Conservation (phyloP, 1,140 invertebrate species). For the Oedothorax gibbosus region DNA sequence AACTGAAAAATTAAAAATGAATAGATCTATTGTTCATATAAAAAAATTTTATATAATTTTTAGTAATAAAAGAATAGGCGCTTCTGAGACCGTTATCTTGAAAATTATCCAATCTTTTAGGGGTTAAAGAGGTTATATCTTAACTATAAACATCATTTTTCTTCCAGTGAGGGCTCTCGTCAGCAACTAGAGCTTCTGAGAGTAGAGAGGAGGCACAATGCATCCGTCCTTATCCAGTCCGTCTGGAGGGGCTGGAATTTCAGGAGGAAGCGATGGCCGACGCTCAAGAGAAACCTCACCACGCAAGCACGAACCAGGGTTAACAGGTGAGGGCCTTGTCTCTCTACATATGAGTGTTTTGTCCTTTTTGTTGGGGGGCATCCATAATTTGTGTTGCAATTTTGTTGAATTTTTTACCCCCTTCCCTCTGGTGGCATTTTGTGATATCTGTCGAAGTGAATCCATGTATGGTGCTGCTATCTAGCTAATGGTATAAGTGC, state of each 20-base stretch:
- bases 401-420: too few species aligned
- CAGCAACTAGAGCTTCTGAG: slow-evolving; percentile 87
- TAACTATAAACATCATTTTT: background rate
- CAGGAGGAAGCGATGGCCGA: slow-evolving; percentile 76
- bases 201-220: slow-evolving; percentile 79
- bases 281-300: slow-evolving; percentile 70
- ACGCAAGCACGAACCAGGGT: slow-evolving; percentile 50
- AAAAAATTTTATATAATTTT: too few species aligned
- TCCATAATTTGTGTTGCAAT: background rate
- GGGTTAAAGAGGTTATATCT: too few species aligned
- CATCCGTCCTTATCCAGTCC: slow-evolving; percentile 81
- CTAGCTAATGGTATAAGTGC: too few species aligned
- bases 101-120: too few species aligned
- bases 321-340: slow-evolving; percentile 12
- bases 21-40: too few species aligned
- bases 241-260: slow-evolving; percentile 81
- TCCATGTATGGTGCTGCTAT: too few species aligned
- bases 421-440: too few species aligned
- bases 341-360: background rate
- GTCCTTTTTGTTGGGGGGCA: background rate
- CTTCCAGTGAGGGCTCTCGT: slow-evolving; percentile 85
- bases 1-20: too few species aligned
- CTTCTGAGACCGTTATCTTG: too few species aligned
- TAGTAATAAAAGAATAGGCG: too few species aligned
- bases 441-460: too few species aligned